phyloP scores from a whole-genome alignment of 2,113 vertebrate genomes.

The Channa maculata region DNA sequence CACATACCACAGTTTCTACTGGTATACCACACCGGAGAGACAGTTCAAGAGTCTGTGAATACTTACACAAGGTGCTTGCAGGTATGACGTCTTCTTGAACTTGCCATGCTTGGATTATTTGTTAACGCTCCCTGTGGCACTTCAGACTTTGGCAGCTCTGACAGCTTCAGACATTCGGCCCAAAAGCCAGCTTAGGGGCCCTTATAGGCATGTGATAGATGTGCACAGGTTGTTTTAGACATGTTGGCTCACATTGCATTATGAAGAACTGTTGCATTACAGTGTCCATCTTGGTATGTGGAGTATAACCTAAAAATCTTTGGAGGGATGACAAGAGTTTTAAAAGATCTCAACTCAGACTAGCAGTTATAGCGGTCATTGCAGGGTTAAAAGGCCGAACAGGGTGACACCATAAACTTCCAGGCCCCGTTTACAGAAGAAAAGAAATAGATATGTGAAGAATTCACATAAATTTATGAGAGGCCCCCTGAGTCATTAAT shows the following conservation, averaged over 20 bases:
- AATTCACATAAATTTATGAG: too few species aligned
- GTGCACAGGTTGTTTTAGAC: slow-evolving; percentile 47
- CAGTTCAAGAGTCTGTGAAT: slow-evolving; percentile 30
- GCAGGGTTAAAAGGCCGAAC: slow-evolving; percentile 41
- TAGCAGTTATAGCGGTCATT: slow-evolving; percentile 36
- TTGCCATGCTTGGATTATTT: slow-evolving; percentile 49
- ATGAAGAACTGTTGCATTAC: slow-evolving; percentile 17
- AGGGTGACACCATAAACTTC: slow-evolving; percentile 2
- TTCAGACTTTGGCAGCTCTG: slow-evolving; percentile 41
- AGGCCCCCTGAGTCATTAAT: too few species aligned
- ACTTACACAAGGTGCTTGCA: slow-evolving; percentile 27
- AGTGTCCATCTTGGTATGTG: slow-evolving; percentile 41
- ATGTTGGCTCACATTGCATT: slow-evolving; percentile 58
- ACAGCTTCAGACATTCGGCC: slow-evolving; percentile 31
- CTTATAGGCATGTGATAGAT: slow-evolving; percentile 50
- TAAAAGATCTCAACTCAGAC: slow-evolving; percentile 13
- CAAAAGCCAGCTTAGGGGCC: slow-evolving; percentile 1
- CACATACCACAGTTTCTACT: slow-evolving; percentile 9
- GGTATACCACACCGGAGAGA: slow-evolving; percentile 6
- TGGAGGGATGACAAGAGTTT: slow-evolving; percentile 35
- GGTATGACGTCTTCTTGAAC: slow-evolving; percentile 56
- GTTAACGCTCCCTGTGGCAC: slow-evolving; percentile 62
- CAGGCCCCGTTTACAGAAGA: too few species aligned
- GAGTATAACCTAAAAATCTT: slow-evolving; percentile 41
- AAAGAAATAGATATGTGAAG: too few species aligned